Conservation (phyloP, 2,888 invertebrate species). For the Synergus gifuensis region DNA sequence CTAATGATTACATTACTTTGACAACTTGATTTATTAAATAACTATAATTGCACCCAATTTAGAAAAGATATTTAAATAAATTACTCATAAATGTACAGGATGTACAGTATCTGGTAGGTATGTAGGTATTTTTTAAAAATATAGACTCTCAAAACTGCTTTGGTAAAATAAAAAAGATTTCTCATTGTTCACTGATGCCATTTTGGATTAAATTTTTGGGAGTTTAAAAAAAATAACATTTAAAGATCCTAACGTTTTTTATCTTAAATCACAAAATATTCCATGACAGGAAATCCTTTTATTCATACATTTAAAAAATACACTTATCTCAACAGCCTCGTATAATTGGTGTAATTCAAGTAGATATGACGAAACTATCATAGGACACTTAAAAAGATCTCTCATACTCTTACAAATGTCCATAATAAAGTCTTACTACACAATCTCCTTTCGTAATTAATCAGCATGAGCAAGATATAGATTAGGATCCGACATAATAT, state of each 20-base stretch:
- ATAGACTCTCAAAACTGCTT: no score
- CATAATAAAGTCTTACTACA: not conserved
- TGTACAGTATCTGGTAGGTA: no score
- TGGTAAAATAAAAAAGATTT: not conserved
- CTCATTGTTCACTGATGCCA: no score
- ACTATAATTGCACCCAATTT: no score
- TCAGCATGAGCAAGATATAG: not conserved
- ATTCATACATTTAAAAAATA: slow-evolving; percentile 33
- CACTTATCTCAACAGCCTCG: slow-evolving; percentile 18
- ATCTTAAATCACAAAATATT: not conserved
- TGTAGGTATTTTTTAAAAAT: no score
- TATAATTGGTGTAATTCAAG: not conserved
- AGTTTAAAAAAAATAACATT: not conserved
- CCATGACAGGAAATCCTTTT: slow-evolving; percentile 1
- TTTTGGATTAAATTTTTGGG: no score
- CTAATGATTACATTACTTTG: no score
- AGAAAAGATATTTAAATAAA: no score
- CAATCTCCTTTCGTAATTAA: not conserved
- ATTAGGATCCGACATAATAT: not conserved
- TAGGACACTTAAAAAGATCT: not conserved
- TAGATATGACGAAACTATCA: slow-evolving; percentile 11
- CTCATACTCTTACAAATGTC: not conserved
- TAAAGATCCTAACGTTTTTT: not conserved
- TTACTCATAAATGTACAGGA: no score
- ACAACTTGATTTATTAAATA: no score